These are phyloP conservation scores for Pelochelys cantorii DNA, from an alignment of 2,797 vertebrate species.

Conservation along the genomic window DNA sequence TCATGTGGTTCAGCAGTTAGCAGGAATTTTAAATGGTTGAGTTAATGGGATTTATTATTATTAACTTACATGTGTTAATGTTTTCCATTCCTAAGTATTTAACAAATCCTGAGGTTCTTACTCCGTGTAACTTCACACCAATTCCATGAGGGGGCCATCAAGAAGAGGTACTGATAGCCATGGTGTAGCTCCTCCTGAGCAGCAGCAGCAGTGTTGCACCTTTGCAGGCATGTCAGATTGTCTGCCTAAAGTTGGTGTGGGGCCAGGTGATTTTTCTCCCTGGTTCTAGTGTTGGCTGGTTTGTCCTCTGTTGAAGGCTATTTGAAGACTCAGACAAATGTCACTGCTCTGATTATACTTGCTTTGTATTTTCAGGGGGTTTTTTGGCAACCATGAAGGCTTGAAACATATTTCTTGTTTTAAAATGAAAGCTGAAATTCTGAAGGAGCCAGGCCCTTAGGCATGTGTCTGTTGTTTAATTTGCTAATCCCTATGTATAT, in stretches of 20 bases:
- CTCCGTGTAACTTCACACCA: too few relatives aligned
- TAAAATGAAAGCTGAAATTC: background rate
- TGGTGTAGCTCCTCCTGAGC: too few relatives aligned
- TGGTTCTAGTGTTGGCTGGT: background rate
- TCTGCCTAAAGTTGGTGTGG: background rate
- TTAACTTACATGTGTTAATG: background rate
- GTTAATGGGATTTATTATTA: background rate
- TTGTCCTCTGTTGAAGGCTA: background rate
- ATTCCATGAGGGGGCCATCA: background rate
- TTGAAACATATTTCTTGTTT: background rate
- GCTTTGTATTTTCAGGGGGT: background rate
- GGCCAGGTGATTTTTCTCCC: background rate
- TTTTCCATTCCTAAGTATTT: background rate
- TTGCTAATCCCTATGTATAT: background rate
- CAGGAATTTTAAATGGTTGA: background rate
- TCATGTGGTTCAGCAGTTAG: background rate
- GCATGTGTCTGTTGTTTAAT: background rate
- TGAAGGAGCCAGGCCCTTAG: background rate
- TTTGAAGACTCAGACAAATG: background rate
- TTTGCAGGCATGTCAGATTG: background rate
- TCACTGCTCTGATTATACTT: background rate
- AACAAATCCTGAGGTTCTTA: background rate
- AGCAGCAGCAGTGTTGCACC: accelerated
- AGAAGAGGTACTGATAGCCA: too few relatives aligned
- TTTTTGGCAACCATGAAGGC: background rate